Percentiles rank a stretch among this genome's conserved stretches.
phyloP scores from a whole-genome alignment of 2,113 vertebrate genomes.

The Fregetta grallaria region DNA sequence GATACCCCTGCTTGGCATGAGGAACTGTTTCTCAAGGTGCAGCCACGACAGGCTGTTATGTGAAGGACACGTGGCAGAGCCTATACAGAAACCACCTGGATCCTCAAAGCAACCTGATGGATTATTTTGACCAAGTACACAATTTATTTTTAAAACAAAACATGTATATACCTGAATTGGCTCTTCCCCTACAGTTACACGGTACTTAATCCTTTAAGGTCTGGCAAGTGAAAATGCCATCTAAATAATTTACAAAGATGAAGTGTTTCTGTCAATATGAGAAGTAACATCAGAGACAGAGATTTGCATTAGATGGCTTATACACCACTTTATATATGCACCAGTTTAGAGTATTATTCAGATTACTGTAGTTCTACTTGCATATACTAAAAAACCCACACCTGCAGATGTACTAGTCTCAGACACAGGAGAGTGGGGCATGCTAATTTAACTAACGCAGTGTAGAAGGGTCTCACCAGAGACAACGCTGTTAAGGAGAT shows the following conservation, averaged over 20 bases:
- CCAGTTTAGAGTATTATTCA: not conserved
- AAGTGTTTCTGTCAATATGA: not conserved
- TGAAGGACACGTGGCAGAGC: fast-evolving
- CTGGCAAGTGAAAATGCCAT: not conserved
- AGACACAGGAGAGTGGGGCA: not conserved
- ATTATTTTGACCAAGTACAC: not conserved
- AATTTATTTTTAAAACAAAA: not conserved
- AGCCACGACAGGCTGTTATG: not conserved
- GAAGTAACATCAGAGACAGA: not conserved
- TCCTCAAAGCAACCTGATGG: not conserved
- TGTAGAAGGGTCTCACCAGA: not conserved
- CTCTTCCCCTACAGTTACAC: not conserved
- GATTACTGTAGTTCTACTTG: not conserved
- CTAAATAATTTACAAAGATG: not conserved
- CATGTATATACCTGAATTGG: fast-evolving
- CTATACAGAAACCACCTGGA: not conserved
- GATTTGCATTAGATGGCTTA: not conserved
- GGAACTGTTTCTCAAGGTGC: not conserved
- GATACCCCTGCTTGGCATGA: not conserved
- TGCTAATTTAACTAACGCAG: no score
- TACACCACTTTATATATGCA: no score
- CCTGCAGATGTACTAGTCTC: not conserved
- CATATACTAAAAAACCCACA: not conserved
- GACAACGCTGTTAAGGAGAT: not conserved
- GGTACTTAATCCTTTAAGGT: not conserved